phyloP scores from a whole-genome alignment of 2,888 invertebrate species.

The Nomada flava region DNA sequence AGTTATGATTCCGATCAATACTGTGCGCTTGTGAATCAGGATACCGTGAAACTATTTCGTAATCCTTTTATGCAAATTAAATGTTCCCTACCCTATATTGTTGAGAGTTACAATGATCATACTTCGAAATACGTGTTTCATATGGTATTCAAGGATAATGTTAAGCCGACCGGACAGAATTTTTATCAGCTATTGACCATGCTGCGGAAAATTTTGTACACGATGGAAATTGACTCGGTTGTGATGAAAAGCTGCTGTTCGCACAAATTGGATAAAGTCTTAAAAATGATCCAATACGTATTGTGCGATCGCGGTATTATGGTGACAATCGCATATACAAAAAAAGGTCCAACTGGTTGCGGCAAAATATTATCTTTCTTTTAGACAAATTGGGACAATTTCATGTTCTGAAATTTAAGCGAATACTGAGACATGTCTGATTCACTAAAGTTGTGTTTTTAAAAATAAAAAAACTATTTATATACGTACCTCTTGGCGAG shows the following conservation, averaged over 20 bases:
- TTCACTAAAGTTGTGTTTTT: too few relatives aligned
- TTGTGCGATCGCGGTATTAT: background rate
- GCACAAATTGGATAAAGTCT: background rate
- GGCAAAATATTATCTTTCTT: too few relatives aligned
- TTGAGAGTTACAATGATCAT: background rate
- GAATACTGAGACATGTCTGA: too few relatives aligned
- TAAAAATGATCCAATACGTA: constrained; percentile 14
- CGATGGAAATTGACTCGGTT: background rate
- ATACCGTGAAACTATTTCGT: background rate
- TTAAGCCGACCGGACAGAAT: background rate
- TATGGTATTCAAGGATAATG: background rate
- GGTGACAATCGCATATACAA: background rate
- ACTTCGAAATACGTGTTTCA: constrained; percentile 1
- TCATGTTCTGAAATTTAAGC: too few relatives aligned
- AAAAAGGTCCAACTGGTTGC: too few relatives aligned
- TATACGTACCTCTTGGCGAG: too few relatives aligned
- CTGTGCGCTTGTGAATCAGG: background rate
- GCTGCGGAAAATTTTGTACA: background rate
- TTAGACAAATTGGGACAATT: too few relatives aligned
- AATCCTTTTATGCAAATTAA: background rate
- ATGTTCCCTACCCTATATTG: background rate
- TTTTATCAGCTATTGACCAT: background rate
- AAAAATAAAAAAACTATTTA: too few relatives aligned
- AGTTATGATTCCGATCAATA: background rate
- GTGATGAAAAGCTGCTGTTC: background rate